Conservation (phyloP, 2,888 invertebrate genomes). For the Camponotus fellah region DNA sequence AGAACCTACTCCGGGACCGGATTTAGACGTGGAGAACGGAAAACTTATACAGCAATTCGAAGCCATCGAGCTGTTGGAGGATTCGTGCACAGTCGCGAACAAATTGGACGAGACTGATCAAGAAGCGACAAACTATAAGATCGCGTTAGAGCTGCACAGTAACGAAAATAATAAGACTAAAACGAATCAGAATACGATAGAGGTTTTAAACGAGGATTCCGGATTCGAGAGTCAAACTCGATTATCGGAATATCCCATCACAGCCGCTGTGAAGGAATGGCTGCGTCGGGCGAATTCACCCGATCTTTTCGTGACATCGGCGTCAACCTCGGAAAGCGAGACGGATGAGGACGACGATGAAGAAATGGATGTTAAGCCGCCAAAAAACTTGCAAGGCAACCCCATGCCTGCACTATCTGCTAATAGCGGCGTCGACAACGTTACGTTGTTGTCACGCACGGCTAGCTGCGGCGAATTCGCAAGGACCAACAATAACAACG, state of each 20-base stretch:
- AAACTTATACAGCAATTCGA: conserved; percentile 32
- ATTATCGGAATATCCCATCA: conserved; percentile 86
- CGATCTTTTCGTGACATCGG: conserved; percentile 79
- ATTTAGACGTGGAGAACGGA: conserved; percentile 64
- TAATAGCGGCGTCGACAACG: conserved; percentile 82
- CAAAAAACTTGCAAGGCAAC: conserved; percentile 88
- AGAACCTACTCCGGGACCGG: conserved; percentile 81
- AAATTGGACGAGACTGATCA: conserved; percentile 10
- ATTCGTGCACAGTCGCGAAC: conserved; percentile 14
- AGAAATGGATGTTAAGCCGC: conserved; percentile 79
- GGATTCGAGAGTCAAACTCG: conserved; percentile 81
- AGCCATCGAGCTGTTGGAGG: conserved; percentile 36
- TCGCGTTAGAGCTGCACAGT: conserved; percentile 2
- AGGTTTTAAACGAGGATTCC: conserved; percentile 79
- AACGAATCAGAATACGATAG: conserved; percentile 61
- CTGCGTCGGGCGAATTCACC: conserved; percentile 85
- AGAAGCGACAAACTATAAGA: conserved; percentile 8
- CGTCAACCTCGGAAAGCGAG: conserved; percentile 61
- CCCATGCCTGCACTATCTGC: conserved; percentile 87
- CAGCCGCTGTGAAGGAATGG: conserved; percentile 89
- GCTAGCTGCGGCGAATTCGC: conserved; percentile 82
- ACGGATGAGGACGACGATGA: conserved; percentile 70
- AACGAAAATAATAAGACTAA: conserved; percentile 22
- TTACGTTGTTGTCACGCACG: conserved; percentile 74
- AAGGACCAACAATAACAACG: conserved; percentile 69